phyloP scores from a whole-genome alignment of 1,140 invertebrate species.

The Vanessa tameamea region DNA sequence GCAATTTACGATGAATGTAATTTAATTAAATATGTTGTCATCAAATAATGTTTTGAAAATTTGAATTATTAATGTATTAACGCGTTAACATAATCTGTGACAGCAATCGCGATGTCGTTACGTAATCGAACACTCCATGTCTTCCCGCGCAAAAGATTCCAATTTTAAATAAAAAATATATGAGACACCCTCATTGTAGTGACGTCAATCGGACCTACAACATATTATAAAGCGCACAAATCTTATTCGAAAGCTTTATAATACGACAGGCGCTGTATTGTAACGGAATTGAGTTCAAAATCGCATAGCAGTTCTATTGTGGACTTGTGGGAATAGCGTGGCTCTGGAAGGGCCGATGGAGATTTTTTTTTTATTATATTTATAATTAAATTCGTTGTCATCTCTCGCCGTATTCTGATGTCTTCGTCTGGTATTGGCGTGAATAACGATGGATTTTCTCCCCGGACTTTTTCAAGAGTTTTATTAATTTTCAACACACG shows the following conservation, averaged over 20 bases:
- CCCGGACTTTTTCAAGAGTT: slow-evolving; percentile 66
- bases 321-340: slow-evolving; percentile 37
- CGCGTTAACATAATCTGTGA: slow-evolving; percentile 27
- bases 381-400: slow-evolving; percentile 80
- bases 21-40: slow-evolving; percentile 13
- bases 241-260: slow-evolving; percentile 34
- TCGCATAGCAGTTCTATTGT: slow-evolving; percentile 40
- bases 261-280: slow-evolving; percentile 24
- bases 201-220: slow-evolving; percentile 71
- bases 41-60: slow-evolving; percentile 16
- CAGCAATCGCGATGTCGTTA: slow-evolving; percentile 51
- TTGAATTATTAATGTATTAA: slow-evolving; percentile 12
- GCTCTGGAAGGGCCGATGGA: slow-evolving; percentile 68
- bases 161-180: slow-evolving; percentile 70
- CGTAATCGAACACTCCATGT: slow-evolving; percentile 66
- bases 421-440: slow-evolving; percentile 76
- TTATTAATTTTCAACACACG: slow-evolving; percentile 65
- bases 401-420: slow-evolving; percentile 68
- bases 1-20: slow-evolving; percentile 16
- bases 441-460: slow-evolving; percentile 65
- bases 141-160: slow-evolving; percentile 52
- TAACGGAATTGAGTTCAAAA: slow-evolving; percentile 36
- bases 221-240: slow-evolving; percentile 56
- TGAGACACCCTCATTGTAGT: slow-evolving; percentile 69
- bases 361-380: slow-evolving; percentile 77